Evolutionary conservation across 2,113 vertebrate species (phyloP), one percentile per base, ranked within the genome.

Genomic region (Mirza zaza): DNA sequence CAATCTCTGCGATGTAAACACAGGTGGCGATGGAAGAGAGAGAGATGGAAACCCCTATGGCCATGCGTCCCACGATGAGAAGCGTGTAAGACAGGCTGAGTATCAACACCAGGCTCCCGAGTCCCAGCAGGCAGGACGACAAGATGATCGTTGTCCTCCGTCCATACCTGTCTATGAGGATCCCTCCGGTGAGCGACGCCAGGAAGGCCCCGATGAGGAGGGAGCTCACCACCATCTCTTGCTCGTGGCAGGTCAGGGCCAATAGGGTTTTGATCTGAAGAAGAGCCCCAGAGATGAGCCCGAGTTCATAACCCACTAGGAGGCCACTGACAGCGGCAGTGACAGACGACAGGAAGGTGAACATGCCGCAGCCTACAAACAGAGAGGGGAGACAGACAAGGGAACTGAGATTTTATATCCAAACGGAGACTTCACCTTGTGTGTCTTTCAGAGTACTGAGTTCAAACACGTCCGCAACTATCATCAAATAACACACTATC

Each of bases 1-100:
- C 99, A 14, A 99, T 99, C 98, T 99, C 99, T 0, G 99, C 99
- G 0, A 99, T 99, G 84, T 99, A 99, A 39, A 99, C 99, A 86
- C 99, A 99, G 0, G 99, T 99, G 14, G 99, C 99, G 2, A 99
- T 99, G 6, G 99, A 99, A 0, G 99, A 99, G 34, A 99, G 98
- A 0, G 99, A 99, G 34, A 99, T 99, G n/a, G 99, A 99, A 98
- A 99, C 98, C 65, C 99, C 99, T 17, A 99, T 98, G 27, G 99
- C 97, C 14, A 99, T 97, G 32, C 99, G 98, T n/a, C 99, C 99
- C 39, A 98, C 76, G 2, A 99, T 98, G 18, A 99, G 98, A 4
- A 98, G 65, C 29, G 97, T 68, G 8, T 99, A 99, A 0, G 99
- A 99, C 32, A 98, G 97, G 67, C 98, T 94, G 42, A 99, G 98